These are phyloP conservation scores for Odontothrips loti DNA, from an alignment of 2,888 invertebrate genomes.

Conservation along the genomic window DNA sequence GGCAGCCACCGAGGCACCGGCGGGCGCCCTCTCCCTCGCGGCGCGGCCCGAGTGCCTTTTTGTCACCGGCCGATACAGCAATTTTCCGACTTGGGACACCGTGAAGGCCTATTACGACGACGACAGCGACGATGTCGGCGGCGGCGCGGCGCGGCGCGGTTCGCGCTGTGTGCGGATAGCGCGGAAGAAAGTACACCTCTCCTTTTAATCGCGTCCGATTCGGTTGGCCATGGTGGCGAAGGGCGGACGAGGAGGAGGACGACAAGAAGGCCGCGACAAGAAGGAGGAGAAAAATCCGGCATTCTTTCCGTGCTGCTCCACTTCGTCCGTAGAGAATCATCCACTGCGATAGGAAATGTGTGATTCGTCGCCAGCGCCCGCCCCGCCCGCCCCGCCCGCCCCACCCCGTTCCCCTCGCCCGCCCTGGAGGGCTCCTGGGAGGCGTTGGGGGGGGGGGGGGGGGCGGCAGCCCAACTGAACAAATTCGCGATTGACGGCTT, in stretches of 20 bases:
- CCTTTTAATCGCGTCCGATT: conserved; percentile 24
- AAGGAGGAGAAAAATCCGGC: conserved; percentile 14
- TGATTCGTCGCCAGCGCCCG: conserved; percentile 4
- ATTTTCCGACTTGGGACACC: conserved; percentile 18
- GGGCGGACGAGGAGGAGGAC: conserved; percentile 6
- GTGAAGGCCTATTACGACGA: conserved; percentile 20
- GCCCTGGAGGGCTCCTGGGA: neutral
- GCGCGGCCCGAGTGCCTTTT: neutral
- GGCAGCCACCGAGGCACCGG: neutral
- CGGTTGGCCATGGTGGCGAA: neutral
- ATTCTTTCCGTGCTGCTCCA: conserved; percentile 26
- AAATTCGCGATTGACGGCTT: conserved; percentile 7
- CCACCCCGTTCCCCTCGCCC: neutral
- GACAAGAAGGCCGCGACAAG: neutral
- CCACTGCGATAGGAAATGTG: conserved; percentile 17
- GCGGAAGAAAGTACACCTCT: conserved; percentile 24
- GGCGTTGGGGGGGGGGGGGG: neutral
- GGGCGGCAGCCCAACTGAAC: neutral
- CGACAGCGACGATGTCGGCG: neutral
- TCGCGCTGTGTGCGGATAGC: neutral
- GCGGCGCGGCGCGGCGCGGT: neutral
- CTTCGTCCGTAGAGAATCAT: conserved; percentile 22
- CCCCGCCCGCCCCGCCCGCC: neutral
- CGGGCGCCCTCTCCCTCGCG: neutral
- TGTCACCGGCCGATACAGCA: conserved; percentile 12